Base-by-base conservation (phyloP, 1,140 invertebrate genomes). In the Drosophila bocqueti region DNA sequence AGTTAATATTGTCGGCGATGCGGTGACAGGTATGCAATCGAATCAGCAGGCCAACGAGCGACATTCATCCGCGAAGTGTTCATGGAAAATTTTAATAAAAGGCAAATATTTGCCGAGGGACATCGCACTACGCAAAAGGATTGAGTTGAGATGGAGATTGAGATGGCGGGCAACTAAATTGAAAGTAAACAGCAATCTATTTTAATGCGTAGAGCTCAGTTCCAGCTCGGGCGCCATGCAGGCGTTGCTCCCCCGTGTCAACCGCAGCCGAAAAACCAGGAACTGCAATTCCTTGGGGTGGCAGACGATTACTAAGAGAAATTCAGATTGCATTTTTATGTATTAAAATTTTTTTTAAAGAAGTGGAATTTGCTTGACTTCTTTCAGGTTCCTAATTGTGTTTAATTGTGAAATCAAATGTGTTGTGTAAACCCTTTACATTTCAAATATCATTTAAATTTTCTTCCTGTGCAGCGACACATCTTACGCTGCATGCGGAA, bases 111-210 rank as follows among this genome's bases (percentile, higher is more conserved):
- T 87, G 63, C 68, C 47, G 10, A 77, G 26, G 60, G 61, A 57
- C 43, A 42, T 38, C 31, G 61, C 59, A 47, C 42, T 45, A 42
- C 50, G 62, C 38, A 58, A 79, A 66, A 79, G 75, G 73, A 49
- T 49, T 49, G 24, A 49, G 74, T 82, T 68, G 46, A 40, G 62
- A 67, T 55, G 40, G 31, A 54, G 72, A 46, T 78, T 46, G 68
- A 63, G 69, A 79, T 83, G 67, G 42, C 31, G 60, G 54, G 18
- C 71, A 71, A 81, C 81, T 78, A 87, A 87, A 87, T 87, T 87
- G 84, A 87, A 87, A 79, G 84, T 66, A 89, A 87, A 87, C 84
- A 87, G 81, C 78, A 83, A 83, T 86, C 76, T 86, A 76, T 86
- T 86, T 86, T 69, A 79, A 79, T 86, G 79, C 77, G 52, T 72